Evolutionary conservation across 2,888 invertebrate genomes (phyloP).

Genomic region (Cephus pygmeus): DNA sequence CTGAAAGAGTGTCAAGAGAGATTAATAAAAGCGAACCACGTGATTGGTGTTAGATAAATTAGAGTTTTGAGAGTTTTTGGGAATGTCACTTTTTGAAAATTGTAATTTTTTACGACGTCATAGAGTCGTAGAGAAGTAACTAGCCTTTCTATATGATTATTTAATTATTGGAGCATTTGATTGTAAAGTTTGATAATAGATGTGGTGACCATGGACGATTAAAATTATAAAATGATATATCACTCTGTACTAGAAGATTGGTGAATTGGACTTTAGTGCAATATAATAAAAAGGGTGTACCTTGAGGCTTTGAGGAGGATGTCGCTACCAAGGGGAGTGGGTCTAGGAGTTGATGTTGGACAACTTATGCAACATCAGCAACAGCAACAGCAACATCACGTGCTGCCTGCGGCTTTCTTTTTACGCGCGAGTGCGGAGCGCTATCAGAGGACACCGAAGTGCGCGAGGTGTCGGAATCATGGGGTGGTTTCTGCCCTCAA

Average conservation of each 20-base stretch:
- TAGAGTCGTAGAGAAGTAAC: not conserved
- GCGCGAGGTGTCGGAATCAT: conserved; percentile 97
- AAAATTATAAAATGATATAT: not conserved
- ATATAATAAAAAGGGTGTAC: not conserved
- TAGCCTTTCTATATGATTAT: not conserved
- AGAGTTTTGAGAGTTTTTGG: not conserved
- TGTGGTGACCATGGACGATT: not conserved
- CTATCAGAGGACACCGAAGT: conserved; percentile 96
- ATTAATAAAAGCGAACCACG: not conserved
- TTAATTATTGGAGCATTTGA: not conserved
- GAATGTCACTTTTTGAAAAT: not conserved
- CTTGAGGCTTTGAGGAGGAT: conserved; percentile 66
- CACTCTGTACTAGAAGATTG: not conserved
- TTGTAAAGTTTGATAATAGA: not conserved
- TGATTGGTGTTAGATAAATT: not conserved
- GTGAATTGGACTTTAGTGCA: not conserved
- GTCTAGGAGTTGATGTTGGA: conserved; percentile 88
- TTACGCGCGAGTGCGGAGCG: conserved; percentile 86
- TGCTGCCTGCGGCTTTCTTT: conserved; percentile 89
- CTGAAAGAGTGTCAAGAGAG: not conserved
- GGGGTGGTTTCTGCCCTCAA: conserved; percentile 96
- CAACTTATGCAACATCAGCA: conserved; percentile 82
- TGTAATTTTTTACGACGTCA: not conserved
- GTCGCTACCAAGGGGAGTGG: conserved; percentile 87
- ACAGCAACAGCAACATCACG: conserved; percentile 76